These are phyloP conservation scores for Oncorhynchus kisutch DNA, from an alignment of 2,113 vertebrate species.

Conservation along the genomic window DNA sequence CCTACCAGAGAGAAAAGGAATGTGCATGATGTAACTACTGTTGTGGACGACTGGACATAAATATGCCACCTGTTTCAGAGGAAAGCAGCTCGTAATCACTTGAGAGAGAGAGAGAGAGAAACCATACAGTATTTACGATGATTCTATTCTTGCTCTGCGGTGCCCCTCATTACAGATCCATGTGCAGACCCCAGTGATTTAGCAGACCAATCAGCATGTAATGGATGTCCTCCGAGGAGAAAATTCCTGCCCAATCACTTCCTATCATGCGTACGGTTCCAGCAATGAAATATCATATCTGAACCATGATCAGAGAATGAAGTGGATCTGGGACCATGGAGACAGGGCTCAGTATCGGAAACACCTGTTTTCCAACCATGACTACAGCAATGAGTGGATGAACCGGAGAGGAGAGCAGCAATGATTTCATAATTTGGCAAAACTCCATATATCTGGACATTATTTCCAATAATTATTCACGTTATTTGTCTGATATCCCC, in stretches of 20 bases:
- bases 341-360: constrained; percentile 69
- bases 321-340: constrained; percentile 48
- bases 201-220: constrained; percentile 70
- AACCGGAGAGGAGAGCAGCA: constrained; percentile 45
- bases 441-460: constrained; percentile 63
- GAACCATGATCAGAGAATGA: constrained; percentile 65
- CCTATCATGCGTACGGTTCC: constrained; percentile 53
- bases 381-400: constrained; percentile 69
- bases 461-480: constrained; percentile 71
- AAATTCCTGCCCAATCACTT: constrained; percentile 62
- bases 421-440: constrained; percentile 77
- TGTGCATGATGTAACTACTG: constrained; percentile 37
- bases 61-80: constrained; percentile 64
- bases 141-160: constrained; percentile 35
- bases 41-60: constrained; percentile 37
- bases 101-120: not conserved
- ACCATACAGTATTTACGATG: constrained; percentile 40
- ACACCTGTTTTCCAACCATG: constrained; percentile 75
- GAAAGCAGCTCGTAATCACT: constrained; percentile 22
- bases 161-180: constrained; percentile 40
- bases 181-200: constrained; percentile 47
- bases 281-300: constrained; percentile 76
- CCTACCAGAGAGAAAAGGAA: constrained; percentile 46
- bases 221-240: constrained; percentile 63
- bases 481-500: constrained; percentile 57